Evolutionary conservation across 1,140 invertebrate species (phyloP).

Genomic region (Lucilia cuprina): DNA sequence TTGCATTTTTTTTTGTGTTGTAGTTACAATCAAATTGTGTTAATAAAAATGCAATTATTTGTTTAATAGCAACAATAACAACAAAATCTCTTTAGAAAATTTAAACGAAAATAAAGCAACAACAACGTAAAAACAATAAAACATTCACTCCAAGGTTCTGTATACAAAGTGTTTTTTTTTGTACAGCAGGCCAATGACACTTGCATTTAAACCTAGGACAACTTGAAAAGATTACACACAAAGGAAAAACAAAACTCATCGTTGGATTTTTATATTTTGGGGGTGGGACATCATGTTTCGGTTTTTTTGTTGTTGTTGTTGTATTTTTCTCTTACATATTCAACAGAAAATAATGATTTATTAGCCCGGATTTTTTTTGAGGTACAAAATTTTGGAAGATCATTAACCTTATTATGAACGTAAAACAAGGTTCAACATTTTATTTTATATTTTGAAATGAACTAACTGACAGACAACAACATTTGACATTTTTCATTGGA

Average conservation of each 20-base stretch:
- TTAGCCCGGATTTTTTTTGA: too few species aligned
- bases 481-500: too few species aligned
- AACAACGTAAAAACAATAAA: background rate
- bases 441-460: too few species aligned
- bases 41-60: conserved; percentile 9
- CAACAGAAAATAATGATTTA: too few species aligned
- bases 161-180: background rate
- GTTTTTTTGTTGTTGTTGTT: too few species aligned
- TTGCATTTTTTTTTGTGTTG: background rate
- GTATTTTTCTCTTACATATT: too few species aligned
- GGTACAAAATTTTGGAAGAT: too few species aligned
- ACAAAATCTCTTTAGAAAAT: too few species aligned
- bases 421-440: too few species aligned
- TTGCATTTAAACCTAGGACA: conserved; percentile 8
- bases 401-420: too few species aligned
- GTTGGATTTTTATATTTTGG: background rate
- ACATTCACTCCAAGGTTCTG: background rate
- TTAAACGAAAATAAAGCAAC: background rate
- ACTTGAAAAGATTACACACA: background rate
- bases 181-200: background rate
- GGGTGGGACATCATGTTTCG: conserved; percentile 7
- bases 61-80: background rate
- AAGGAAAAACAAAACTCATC: background rate
- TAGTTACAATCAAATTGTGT: background rate
- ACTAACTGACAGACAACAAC: too few species aligned